phyloP scores from a whole-genome alignment of 2,113 vertebrate genomes.

The Megaleporinus macrocephalus region DNA sequence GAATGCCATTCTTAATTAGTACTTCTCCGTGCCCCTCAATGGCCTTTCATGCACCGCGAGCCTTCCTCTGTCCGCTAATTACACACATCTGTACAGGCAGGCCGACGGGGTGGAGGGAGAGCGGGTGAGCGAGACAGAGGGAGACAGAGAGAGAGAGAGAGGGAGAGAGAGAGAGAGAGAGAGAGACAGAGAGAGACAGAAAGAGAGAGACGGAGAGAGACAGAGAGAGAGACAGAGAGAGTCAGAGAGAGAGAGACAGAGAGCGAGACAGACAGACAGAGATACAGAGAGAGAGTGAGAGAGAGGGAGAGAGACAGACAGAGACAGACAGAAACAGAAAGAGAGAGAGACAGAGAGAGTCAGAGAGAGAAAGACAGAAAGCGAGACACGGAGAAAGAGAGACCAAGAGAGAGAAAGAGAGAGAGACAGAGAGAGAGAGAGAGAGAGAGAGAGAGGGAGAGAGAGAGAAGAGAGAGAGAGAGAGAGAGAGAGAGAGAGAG shows the following conservation, averaged over 20 bases:
- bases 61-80: slow-evolving; percentile 52
- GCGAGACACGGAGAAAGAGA: too few species aligned
- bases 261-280: not conserved
- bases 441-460: not conserved
- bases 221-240: not conserved
- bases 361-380: slow-evolving; percentile 4
- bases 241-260: slow-evolving; percentile 4
- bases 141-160: not conserved
- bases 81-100: slow-evolving; percentile 57
- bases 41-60: slow-evolving; percentile 38
- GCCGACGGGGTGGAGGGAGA: not conserved
- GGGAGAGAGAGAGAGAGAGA: slow-evolving; percentile 1
- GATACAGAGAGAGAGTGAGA: too few species aligned
- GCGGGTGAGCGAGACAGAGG: not conserved
- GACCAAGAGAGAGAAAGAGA: slow-evolving; percentile 7
- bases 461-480: not conserved
- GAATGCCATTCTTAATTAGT: slow-evolving; percentile 68
- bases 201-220: too few species aligned
- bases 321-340: too few species aligned
- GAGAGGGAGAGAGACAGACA: slow-evolving; percentile 2
- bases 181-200: not conserved
- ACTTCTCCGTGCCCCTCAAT: slow-evolving; percentile 47
- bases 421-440: not conserved
- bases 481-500: slow-evolving; percentile 10
- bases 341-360: not conserved